Evolutionary conservation across 2,797 vertebrate species (phyloP), one percentile per base, ranked within the genome.

Genomic region (Esox lucius): DNA sequence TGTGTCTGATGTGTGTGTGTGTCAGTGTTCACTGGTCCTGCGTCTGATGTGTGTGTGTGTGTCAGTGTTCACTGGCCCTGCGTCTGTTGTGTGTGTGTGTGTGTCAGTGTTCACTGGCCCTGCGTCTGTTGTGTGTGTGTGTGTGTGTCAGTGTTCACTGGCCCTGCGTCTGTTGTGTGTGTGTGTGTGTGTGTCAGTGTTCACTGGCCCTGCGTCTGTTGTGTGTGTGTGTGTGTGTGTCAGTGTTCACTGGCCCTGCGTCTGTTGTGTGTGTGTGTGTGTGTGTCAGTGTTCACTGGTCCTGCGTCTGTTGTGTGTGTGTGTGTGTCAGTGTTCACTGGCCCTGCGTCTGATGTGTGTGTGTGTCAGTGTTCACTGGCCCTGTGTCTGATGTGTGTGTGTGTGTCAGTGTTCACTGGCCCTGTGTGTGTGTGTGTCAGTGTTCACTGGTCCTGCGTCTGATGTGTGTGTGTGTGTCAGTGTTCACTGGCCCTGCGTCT

Each of bases 1-100:
- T n/a, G n/a, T n/a, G 35, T 39, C 39, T 39, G 75, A 35, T 66
- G 61, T 71, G 59, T 26, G 42, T 49, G 67, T 66, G 68, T 71
- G 39, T 83, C 74, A 87, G 80, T 85, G 84, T 62, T 87, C 85
- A 2, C 85, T 84, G 71, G 89, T 93, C 93, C 94, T 94, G 88
- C 95, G 93, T 70, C 92, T 83, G 81, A 94, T 94, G 59, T 71
- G 93, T 94, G 90, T 94, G 94, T 42, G 51, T 42, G 17, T 42
- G 19, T 1, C 33, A 19, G 61, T 49, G 24, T 4, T 11, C 26
- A 12, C n/a, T n/a, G n/a, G n/a, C n/a, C n/a, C n/a, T n/a, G n/a
- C n/a, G n/a, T n/a, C n/a, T n/a, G n/a, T n/a, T n/a, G n/a, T n/a
- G n/a, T n/a, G n/a, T n/a, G n/a, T 33, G 70, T 66, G 53, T 71